Evolutionary conservation across 1,140 invertebrate species (phyloP).

Genomic region (Bemisia tabaci): DNA sequence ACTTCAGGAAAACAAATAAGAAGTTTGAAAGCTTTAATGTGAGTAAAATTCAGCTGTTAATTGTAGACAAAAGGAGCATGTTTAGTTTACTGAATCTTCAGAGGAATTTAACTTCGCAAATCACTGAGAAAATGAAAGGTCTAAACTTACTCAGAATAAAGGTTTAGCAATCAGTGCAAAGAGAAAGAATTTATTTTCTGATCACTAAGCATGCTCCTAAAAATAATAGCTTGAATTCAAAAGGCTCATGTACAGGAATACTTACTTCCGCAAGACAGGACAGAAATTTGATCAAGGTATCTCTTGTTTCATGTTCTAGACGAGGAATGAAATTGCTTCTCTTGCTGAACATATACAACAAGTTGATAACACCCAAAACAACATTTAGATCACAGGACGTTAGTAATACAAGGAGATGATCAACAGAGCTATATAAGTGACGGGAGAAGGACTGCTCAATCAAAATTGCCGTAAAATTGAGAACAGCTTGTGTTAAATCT

Average conservation of each 20-base stretch:
- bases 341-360: conserved; percentile 87
- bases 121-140: too few species aligned
- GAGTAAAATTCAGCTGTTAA: too few species aligned
- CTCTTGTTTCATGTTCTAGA: conserved; percentile 55
- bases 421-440: conserved; percentile 83
- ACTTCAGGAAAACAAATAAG: conserved; percentile 11
- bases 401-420: conserved; percentile 68
- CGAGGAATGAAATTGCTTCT: conserved; percentile 79
- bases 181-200: too few species aligned
- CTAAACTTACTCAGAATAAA: too few species aligned
- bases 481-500: conserved; percentile 57
- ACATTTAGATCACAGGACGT: conserved; percentile 75
- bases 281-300: conserved; percentile 57
- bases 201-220: too few species aligned
- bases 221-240: too few species aligned
- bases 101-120: too few species aligned
- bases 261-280: conserved; percentile 67
- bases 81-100: too few species aligned
- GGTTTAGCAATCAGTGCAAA: too few species aligned
- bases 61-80: too few species aligned
- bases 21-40: too few species aligned
- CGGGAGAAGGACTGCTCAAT: conserved; percentile 85
- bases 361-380: conserved; percentile 71
- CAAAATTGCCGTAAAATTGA: conserved; percentile 71
- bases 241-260: too few species aligned